phyloP scores from a whole-genome alignment of 2,113 vertebrate species.

The Neogobius melanostomus region DNA sequence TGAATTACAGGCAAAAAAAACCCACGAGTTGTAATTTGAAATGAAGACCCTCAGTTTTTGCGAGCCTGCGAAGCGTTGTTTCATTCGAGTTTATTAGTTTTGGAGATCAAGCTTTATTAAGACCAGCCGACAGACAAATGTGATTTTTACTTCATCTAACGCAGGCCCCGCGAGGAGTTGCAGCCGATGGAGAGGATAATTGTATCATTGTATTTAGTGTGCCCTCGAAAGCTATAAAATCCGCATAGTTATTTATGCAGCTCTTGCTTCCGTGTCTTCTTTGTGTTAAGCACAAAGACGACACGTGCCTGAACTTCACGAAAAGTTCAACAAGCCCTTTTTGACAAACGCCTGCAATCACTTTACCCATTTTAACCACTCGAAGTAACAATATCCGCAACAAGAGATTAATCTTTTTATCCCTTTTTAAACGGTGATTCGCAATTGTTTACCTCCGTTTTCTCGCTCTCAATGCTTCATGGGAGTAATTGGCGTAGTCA shows the following conservation, averaged over 20 bases:
- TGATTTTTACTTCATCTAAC: constrained; percentile 25
- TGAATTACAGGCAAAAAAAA: constrained; percentile 12
- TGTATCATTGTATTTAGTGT: constrained; percentile 23
- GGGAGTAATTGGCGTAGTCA: constrained; percentile 56
- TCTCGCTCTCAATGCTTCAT: constrained; percentile 41
- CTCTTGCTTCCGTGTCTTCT: constrained; percentile 17
- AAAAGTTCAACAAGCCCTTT: constrained; percentile 25
- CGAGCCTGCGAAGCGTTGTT: constrained; percentile 22
- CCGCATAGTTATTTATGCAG: constrained; percentile 29
- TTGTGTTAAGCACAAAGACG: constrained; percentile 45
- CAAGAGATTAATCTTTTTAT: constrained; percentile 13
- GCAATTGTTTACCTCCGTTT: constrained; percentile 52
- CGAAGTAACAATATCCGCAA: constrained; percentile 30
- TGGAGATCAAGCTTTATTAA: constrained; percentile 23
- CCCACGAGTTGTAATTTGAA: constrained; percentile 10
- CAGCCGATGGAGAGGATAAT: constrained; percentile 33
- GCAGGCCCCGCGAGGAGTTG: constrained; percentile 13
- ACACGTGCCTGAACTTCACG: constrained; percentile 28
- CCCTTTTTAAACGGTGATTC: constrained; percentile 30
- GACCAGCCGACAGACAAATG: constrained; percentile 26
- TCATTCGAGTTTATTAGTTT: constrained; percentile 27
- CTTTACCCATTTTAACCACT: constrained; percentile 25
- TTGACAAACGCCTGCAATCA: constrained; percentile 21
- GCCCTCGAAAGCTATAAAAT: constrained; percentile 44
- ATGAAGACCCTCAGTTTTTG: constrained; percentile 27